Conservation (phyloP, 2,113 vertebrate genomes). For the Sapajus apella region DNA sequence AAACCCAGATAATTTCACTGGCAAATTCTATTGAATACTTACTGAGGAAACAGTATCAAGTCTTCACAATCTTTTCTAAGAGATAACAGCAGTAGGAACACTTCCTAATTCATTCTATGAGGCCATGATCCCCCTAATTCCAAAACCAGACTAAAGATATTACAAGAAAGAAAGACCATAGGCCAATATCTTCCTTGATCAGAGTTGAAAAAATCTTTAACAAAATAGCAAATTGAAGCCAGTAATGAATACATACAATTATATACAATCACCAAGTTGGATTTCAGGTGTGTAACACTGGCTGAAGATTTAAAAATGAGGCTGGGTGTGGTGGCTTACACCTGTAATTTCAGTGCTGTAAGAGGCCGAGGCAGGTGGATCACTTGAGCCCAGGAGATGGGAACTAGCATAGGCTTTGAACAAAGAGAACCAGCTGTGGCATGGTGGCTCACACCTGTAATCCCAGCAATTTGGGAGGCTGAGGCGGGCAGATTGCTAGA, state of each 20-base stretch:
- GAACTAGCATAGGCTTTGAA: too few species aligned
- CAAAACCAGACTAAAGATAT: neutral
- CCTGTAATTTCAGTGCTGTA: too few species aligned
- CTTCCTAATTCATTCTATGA: neutral
- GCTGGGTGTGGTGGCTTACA: too few species aligned
- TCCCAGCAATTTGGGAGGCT: too few species aligned
- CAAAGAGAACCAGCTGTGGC: too few species aligned
- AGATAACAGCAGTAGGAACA: neutral
- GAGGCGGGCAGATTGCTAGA: too few species aligned
- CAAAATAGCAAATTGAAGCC: neutral
- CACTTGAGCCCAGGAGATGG: too few species aligned
- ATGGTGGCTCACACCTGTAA: too few species aligned
- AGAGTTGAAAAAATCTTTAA: neutral
- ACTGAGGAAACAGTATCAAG: neutral
- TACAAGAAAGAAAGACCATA: neutral
- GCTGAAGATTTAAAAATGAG: neutral
- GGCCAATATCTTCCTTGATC: neutral
- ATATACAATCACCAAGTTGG: neutral
- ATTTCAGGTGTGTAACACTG: neutral
- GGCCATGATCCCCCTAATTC: neutral
- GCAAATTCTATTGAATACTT: neutral
- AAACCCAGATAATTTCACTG: neutral
- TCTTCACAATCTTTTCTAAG: neutral
- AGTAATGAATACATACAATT: neutral
- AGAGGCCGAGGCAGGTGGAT: too few species aligned